These are phyloP conservation scores for Meteorus colon DNA, from an alignment of 2,888 invertebrate species.

Conservation along the genomic window DNA sequence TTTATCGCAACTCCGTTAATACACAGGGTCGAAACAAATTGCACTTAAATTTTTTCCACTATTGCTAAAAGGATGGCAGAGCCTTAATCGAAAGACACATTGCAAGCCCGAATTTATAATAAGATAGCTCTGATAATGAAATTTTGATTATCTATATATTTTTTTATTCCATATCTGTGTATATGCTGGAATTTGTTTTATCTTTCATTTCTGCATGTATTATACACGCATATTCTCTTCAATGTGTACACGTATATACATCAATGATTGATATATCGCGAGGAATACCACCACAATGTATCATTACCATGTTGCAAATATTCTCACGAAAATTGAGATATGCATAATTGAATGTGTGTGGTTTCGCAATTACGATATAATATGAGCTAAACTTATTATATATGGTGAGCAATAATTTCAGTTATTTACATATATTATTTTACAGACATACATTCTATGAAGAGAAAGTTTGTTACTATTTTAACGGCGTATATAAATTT, in stretches of 20 bases:
- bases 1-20: slow-evolving; percentile 1
- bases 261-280: neutral
- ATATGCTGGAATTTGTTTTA: slow-evolving; percentile 11
- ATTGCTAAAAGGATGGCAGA: slow-evolving; percentile 20
- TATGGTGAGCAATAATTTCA: slow-evolving; percentile 72
- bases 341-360: slow-evolving; percentile 54
- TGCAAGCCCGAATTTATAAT: slow-evolving; percentile 37
- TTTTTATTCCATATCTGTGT: slow-evolving; percentile 22
- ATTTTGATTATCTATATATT: slow-evolving; percentile 28
- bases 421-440: slow-evolving; percentile 72
- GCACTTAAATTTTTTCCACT: slow-evolving; percentile 41
- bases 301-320: neutral
- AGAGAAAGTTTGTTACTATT: slow-evolving; percentile 42
- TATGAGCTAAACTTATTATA: slow-evolving; percentile 70
- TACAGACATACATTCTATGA: slow-evolving; percentile 63
- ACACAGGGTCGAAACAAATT: slow-evolving; percentile 32
- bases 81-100: slow-evolving; percentile 37
- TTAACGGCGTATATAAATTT: neutral
- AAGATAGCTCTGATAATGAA: slow-evolving; percentile 1
- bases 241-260: slow-evolving; percentile 24
- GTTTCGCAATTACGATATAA: slow-evolving; percentile 68
- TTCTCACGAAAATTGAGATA: slow-evolving; percentile 46
- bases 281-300: neutral
- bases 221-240: slow-evolving; percentile 7
- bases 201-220: neutral